A percentile compares a stretch with the other conserved stretches of the same genome.
These are phyloP conservation scores for Smittia sp. DNA, from an alignment of 2,888 invertebrate genomes.

Conservation along the genomic window DNA sequence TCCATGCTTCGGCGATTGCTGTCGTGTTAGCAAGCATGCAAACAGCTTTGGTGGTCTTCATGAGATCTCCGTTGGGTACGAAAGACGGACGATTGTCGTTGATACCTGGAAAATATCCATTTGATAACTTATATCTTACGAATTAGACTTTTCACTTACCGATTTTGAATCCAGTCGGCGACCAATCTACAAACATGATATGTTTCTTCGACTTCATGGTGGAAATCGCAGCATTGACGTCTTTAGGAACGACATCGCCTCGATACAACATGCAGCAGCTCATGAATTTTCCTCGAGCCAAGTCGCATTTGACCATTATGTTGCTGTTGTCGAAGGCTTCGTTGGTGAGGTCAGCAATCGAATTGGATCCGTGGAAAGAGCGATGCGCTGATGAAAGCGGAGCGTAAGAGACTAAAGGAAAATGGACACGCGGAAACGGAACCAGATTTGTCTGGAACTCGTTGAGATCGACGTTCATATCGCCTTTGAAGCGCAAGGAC, in stretches of 20 bases:
- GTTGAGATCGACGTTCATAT: constrained; percentile 60
- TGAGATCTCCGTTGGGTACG: constrained; percentile 68
- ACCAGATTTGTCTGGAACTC: constrained; percentile 61
- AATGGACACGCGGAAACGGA: constrained; percentile 63
- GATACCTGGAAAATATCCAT: too few species aligned
- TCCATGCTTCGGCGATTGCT: constrained; percentile 80
- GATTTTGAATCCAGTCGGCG: constrained; percentile 81
- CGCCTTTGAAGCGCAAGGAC: constrained; percentile 60
- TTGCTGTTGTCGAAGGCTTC: constrained; percentile 63
- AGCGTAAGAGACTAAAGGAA: constrained; percentile 59
- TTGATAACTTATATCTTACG: too few species aligned
- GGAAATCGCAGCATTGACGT: constrained; percentile 74
- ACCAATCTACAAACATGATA: constrained; percentile 84
- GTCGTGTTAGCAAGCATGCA: constrained; percentile 84
- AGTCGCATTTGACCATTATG: constrained; percentile 77
- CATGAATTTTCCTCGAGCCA: constrained; percentile 66
- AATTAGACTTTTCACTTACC: too few species aligned
- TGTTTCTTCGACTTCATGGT: constrained; percentile 66
- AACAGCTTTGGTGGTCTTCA: constrained; percentile 75
- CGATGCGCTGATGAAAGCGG: constrained; percentile 60
- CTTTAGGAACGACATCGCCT: constrained; percentile 79
- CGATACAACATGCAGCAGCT: constrained; percentile 73
- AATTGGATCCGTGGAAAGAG: constrained; percentile 59
- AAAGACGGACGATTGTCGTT: constrained; percentile 75
- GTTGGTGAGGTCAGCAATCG: constrained; percentile 60